These are phyloP conservation scores for Leucosticte australis DNA, from an alignment of 2,113 vertebrate genomes.

Conservation along the genomic window DNA sequence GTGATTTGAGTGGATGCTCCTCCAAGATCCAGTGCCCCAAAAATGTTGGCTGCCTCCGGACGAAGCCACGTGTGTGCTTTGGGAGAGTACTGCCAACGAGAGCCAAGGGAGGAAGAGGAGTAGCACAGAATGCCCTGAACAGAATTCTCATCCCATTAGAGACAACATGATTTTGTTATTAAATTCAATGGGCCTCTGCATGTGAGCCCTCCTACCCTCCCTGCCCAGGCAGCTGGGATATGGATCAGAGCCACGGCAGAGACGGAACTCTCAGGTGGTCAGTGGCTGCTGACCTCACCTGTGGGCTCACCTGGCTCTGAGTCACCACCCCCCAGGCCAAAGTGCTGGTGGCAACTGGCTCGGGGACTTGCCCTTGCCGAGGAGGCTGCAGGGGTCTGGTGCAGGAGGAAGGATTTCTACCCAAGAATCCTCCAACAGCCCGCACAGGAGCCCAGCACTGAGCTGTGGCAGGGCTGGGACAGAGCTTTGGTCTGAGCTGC, in stretches of 20 bases:
- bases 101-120: background rate
- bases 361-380: background rate
- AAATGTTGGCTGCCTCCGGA: conserved; percentile 48
- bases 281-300: background rate
- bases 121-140: background rate
- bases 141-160: background rate
- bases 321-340: background rate
- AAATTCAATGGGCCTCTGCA: background rate
- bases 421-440: background rate
- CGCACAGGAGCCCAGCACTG: background rate
- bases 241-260: background rate
- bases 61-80: conserved; percentile 60
- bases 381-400: background rate
- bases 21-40: conserved; percentile 77
- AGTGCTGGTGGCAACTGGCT: background rate
- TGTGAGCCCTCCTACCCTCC: background rate
- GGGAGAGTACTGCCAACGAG: conserved; percentile 66
- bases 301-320: background rate
- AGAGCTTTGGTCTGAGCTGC: background rate
- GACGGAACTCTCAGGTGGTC: background rate
- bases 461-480: background rate
- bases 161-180: background rate
- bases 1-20: conserved; percentile 81
- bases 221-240: background rate
- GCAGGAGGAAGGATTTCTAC: background rate